Conservation (phyloP, 2,113 vertebrate genomes). For the Pimephales promelas region DNA sequence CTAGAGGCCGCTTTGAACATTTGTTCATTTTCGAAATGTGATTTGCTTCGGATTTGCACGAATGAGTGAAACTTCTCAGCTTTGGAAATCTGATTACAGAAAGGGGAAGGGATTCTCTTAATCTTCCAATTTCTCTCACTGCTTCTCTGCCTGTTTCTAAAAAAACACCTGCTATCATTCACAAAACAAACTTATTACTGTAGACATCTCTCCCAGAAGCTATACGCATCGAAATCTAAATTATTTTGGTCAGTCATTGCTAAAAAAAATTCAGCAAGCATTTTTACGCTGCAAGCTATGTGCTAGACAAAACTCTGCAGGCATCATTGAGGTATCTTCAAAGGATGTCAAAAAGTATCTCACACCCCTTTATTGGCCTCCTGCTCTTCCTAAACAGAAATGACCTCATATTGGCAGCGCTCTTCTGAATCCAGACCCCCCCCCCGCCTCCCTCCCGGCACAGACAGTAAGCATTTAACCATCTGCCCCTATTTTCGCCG, state of each 20-base stretch:
- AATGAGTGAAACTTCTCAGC: constrained; percentile 54
- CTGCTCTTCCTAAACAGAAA: constrained; percentile 42
- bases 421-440: constrained; percentile 36
- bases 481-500: constrained; percentile 39
- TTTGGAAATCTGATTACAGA: constrained; percentile 56
- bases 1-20: neutral
- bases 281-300: neutral
- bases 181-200: neutral
- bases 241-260: neutral
- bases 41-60: constrained; percentile 58
- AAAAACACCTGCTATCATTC: neutral
- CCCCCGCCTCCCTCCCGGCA: constrained; percentile 2
- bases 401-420: constrained; percentile 45
- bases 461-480: constrained; percentile 46
- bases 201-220: neutral
- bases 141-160: neutral
- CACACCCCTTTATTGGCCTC: constrained; percentile 19
- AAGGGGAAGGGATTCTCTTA: constrained; percentile 23
- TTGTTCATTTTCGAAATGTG: constrained; percentile 43
- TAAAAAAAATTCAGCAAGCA: neutral
- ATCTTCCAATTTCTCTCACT: neutral
- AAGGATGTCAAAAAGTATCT: constrained; percentile 28
- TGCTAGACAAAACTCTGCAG: neutral
- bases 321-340: constrained; percentile 18
- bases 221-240: neutral